Evolutionary conservation across 2,797 vertebrate genomes (phyloP).

Genomic region (Craterocephalus amniculus): DNA sequence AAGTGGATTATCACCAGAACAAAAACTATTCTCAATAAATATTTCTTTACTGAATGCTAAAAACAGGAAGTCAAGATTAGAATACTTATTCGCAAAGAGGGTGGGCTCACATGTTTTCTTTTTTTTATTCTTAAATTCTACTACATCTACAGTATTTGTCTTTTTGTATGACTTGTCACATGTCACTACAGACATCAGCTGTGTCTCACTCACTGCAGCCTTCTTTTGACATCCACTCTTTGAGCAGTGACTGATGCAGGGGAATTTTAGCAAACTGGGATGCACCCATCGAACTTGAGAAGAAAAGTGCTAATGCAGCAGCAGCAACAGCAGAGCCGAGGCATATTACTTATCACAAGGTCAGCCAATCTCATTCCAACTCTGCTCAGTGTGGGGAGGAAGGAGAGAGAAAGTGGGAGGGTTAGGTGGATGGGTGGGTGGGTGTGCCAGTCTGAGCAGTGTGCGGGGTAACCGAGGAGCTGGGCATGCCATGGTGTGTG

Average conservation of each 20-base stretch:
- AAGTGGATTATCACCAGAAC: no score
- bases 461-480: constrained; percentile 33
- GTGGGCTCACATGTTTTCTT: not conserved
- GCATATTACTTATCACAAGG: constrained; percentile 81
- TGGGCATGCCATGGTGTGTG: constrained; percentile 22
- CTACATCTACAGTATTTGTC: no score
- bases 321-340: constrained; percentile 55
- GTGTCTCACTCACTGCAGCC: not conserved
- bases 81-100: not conserved
- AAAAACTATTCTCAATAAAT: not conserved
- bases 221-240: constrained; percentile 17
- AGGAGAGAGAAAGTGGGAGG: constrained; percentile 28
- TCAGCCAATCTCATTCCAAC: constrained; percentile 78
- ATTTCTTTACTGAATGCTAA: not conserved
- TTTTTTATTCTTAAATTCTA: not conserved
- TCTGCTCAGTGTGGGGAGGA: constrained; percentile 44
- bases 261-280: constrained; percentile 40
- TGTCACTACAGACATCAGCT: not conserved
- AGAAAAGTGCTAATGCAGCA: constrained; percentile 76
- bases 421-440: not conserved
- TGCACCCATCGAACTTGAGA: constrained; percentile 58
- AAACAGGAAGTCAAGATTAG: not conserved
- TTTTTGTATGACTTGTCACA: not conserved
- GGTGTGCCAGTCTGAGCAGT: constrained; percentile 3
- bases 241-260: constrained; percentile 38